Base-by-base conservation (phyloP, 2,797 vertebrate species). In the Acanthopagrus latus region DNA sequence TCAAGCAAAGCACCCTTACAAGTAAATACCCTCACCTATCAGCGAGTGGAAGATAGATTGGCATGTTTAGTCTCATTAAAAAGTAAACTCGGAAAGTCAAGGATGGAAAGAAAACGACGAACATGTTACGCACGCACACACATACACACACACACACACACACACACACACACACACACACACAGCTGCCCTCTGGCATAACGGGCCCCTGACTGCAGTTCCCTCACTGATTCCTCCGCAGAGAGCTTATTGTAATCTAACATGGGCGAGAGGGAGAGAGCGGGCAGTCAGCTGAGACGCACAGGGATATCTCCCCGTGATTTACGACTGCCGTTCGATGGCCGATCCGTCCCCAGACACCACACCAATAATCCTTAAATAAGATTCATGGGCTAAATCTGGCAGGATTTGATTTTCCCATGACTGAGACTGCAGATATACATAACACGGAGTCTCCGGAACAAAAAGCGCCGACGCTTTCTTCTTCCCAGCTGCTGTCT, bases 311-410 rank as follows among this genome's bases (percentile, higher is more conserved):
- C 83, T 77, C 73, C 79, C 71, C 59, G 72, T 89, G 88, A 94
- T 94, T 94, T 92, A 93, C 56, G 78, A 76, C 74, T 67, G 55
- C 75, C 71, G 65, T 82, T 90, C 86, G 83, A 86, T 87, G 82
- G 80, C 67, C 82, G 71, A 80, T 77, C 82, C 64, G 20, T 87
- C 81, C 76, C 78, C 65, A 83, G 88, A 90, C 79, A 82, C 72
- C 74, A 75, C 73, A 83, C 79, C 71, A 78, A 89, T 89, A 92
- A 90, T 93, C 88, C 89, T 81, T 86, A 88, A 93, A 91, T 80
- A 92, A 90, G 88, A 94, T 88, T 92, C 86, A 92, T 73, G 76
- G 82, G 56, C 75, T 82, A 90, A 90, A 89, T 74, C 83, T 78
- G 80, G 17, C 82, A 79, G 88, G 86, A 88, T 91, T 83, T 71